Evolutionary conservation across 64 coral and sea anemone genomes (phyloP), one percentile per base, ranked within the genome.

Genomic region (Astreopora myriophthalma): DNA sequence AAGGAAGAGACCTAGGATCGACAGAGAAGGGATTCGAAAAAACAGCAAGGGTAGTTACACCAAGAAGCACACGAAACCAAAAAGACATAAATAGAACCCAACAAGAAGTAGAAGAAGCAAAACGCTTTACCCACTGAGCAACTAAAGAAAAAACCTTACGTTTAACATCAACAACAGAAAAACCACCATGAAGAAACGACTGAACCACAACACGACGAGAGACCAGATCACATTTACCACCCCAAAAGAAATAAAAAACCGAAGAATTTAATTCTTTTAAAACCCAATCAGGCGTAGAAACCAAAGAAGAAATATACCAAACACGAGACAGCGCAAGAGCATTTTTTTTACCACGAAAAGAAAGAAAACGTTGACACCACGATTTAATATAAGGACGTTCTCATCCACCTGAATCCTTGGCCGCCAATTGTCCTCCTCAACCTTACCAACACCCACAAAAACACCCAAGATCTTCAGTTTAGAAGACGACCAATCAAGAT

Each of bases 381-480:
- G 36, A 65, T 6, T 86, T 4, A 2, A 3, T 17, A 17, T 58
- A 3, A 86, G 23, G 11, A 67, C 58, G 1, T 63, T 69, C 0
- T 63, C 42, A 17, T 46, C 34, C 63, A 38, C 69, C 11, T 35
- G 0, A 0, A 89, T 26, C 3, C 48, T 33, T 6, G 48, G 30
- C 5, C 74, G 48, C 87, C 87, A 89, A 34, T 76, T 89, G 12
- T 63, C 71, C 13, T 52, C 69, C 0, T 75, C 44, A 0, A 76
- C 44, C 10, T 62, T 14, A 0, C 69, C 51, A 0, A 25, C 10
- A 0, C 70, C 71, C 60, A 88, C 32, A 14, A 35, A 72, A 12
- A 74, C 52, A 0, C 71, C 86, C 10, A 88, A 32, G 14, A 88
- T 51, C 13, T 72, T 38, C 0, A 76, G 17, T 12, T 72, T 75